phyloP scores from a whole-genome alignment of 2,113 vertebrate species.

The Vidua macroura region DNA sequence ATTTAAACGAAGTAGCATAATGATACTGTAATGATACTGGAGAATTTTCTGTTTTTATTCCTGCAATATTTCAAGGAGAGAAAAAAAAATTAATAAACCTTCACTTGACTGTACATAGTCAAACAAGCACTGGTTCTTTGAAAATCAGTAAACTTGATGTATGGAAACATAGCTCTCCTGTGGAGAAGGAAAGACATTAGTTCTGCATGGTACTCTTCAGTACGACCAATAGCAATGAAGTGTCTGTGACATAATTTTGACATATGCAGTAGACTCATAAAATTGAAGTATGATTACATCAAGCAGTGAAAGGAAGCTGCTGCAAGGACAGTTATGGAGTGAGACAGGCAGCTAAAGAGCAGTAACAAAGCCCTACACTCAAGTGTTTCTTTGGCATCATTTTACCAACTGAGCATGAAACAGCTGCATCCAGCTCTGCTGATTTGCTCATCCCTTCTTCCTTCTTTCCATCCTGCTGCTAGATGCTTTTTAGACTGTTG shows the following conservation, averaged over 20 bases:
- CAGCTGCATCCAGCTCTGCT: neutral
- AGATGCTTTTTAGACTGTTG: neutral
- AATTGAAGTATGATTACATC: neutral
- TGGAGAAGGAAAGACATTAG: neutral
- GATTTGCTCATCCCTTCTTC: neutral
- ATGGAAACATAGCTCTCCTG: neutral
- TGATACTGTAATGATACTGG: neutral
- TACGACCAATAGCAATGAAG: neutral
- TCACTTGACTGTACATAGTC: neutral
- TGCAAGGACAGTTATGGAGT: neutral
- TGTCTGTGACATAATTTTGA: neutral
- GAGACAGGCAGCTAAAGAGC: neutral
- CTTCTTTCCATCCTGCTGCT: neutral
- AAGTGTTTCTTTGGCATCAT: neutral
- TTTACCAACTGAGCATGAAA: fast-evolving
- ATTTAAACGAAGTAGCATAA: neutral
- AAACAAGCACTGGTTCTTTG: neutral
- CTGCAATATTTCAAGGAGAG: neutral
- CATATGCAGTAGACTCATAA: neutral
- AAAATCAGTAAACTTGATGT: neutral
- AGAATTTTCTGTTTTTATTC: neutral
- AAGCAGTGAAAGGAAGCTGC: neutral
- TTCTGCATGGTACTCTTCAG: neutral
- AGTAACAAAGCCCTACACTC: neutral
- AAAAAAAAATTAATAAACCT: neutral